These are phyloP conservation scores for Aplocera efformata DNA, from an alignment of 2,888 invertebrate species.

Conservation along the genomic window DNA sequence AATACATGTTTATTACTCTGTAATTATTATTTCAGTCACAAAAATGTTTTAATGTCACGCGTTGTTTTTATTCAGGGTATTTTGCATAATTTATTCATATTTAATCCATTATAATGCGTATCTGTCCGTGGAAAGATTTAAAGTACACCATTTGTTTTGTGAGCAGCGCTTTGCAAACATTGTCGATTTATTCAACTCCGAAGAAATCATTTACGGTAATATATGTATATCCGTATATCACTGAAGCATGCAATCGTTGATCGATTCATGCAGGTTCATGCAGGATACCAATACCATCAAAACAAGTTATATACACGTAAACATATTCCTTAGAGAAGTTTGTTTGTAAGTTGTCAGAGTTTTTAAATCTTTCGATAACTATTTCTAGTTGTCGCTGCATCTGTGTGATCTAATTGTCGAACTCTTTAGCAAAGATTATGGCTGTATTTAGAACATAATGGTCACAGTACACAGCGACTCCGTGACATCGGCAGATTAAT, in stretches of 20 bases:
- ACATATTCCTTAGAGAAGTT: no score
- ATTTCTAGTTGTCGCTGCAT: no score
- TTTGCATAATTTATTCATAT: slow-evolving; percentile 9
- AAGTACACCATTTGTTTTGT: slow-evolving; percentile 13
- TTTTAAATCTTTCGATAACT: no score
- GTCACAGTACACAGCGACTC: no score
- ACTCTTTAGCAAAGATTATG: no score
- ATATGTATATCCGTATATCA: slow-evolving; percentile 29
- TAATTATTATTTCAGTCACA: neutral
- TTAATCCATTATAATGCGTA: slow-evolving; percentile 9
- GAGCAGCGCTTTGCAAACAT: slow-evolving; percentile 16
- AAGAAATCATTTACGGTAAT: slow-evolving; percentile 22
- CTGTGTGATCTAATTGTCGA: no score
- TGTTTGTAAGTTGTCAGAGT: no score
- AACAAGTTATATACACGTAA: slow-evolving; percentile 9
- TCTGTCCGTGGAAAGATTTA: slow-evolving; percentile 11
- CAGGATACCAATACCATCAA: slow-evolving; percentile 20
- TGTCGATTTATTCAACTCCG: slow-evolving; percentile 25
- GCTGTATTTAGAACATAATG: no score
- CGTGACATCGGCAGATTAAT: slow-evolving; percentile 8
- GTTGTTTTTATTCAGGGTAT: slow-evolving; percentile 4
- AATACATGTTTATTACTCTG: no score
- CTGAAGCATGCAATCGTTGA: slow-evolving; percentile 31
- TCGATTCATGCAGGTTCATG: slow-evolving; percentile 27
- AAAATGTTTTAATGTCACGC: slow-evolving; percentile 1